Conservation (phyloP, 2,888 invertebrate genomes). For the Cyaniris semiargus region DNA sequence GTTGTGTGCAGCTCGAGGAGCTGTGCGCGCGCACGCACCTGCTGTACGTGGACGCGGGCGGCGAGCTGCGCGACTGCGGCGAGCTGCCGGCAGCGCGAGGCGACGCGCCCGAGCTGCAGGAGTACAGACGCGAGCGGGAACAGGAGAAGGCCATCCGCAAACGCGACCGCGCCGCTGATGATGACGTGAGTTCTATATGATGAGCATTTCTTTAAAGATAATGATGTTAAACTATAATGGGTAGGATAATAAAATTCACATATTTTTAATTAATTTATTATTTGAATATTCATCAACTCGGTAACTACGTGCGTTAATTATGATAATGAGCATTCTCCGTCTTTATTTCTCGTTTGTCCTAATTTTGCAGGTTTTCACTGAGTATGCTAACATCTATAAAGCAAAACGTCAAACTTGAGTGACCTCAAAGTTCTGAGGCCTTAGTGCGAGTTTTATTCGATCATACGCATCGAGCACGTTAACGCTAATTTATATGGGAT, state of each 20-base stretch:
- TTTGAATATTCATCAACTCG: not conserved
- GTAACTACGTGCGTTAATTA: no score
- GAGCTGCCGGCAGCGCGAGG: conserved; percentile 83
- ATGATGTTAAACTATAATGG: not conserved
- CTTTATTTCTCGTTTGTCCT: no score
- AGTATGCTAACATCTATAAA: no score
- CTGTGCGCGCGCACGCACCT: conserved; percentile 85
- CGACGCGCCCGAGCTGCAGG: conserved; percentile 88
- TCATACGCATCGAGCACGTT: no score
- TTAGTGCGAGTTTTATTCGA: no score
- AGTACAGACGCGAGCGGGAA: conserved; percentile 82
- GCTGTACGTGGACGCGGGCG: conserved; percentile 87
- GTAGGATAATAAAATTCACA: no score
- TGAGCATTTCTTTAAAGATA: not conserved
- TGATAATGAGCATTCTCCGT: no score
- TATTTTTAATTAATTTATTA: no score
- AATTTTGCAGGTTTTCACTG: no score
- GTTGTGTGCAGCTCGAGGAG: conserved; percentile 53
- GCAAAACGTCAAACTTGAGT: no score
- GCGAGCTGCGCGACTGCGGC: conserved; percentile 89
- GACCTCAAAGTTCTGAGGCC: no score
- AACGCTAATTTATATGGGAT: no score
- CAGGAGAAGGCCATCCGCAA: conserved; percentile 39
- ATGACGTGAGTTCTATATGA: conserved; percentile 26
- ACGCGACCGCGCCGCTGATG: conserved; percentile 75